Evolutionary conservation across 1,140 invertebrate genomes (phyloP).

Genomic region (Cyphomyrmex costatus): DNA sequence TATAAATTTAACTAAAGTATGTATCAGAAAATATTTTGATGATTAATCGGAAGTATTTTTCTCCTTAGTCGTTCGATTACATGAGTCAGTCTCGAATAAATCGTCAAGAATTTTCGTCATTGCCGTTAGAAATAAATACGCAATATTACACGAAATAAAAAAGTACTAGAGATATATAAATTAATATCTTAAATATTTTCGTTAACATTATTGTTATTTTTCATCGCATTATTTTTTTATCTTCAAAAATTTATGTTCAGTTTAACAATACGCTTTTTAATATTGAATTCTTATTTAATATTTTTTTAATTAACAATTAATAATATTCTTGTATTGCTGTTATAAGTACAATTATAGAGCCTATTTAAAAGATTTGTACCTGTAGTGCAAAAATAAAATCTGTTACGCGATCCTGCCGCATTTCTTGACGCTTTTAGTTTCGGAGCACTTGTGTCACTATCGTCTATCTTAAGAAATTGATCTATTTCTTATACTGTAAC

Average conservation of each 20-base stretch:
- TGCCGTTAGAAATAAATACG: neutral
- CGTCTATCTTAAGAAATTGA: constrained; percentile 36
- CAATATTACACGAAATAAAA: constrained; percentile 8
- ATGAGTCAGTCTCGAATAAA: neutral
- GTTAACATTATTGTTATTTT: neutral
- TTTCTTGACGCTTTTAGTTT: constrained; percentile 51
- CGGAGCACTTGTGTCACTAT: constrained; percentile 17
- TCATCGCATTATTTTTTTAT: neutral
- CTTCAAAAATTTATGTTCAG: neutral
- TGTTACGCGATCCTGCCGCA: constrained; percentile 39
- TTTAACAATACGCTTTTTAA: neutral
- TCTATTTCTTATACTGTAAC: neutral
- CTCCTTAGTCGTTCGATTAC: neutral
- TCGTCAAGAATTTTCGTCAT: constrained; percentile 2
- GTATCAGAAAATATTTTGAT: neutral
- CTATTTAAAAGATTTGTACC: neutral
- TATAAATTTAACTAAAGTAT: neutral
- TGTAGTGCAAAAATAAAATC: constrained; percentile 38
- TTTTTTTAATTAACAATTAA: neutral
- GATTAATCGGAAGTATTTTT: neutral
- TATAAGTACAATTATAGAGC: neutral
- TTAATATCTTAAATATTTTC: neutral
- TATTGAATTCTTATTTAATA: neutral
- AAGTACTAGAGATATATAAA: neutral
- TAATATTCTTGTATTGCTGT: neutral